Evolutionary conservation across 2,888 invertebrate genomes (phyloP).

Genomic region (Drosophila tanythrix): DNA sequence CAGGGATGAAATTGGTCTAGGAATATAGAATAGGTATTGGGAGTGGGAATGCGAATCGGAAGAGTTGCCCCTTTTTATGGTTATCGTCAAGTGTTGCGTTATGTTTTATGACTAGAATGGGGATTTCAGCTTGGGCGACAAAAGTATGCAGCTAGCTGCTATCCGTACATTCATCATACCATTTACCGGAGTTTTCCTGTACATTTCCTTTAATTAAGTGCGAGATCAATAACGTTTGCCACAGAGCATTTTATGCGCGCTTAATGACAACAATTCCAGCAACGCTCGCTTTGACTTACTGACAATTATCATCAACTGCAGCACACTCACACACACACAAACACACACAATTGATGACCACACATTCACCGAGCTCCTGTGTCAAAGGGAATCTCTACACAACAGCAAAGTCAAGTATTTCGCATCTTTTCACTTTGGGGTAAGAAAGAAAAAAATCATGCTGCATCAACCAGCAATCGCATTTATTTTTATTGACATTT

Average conservation of each 20-base stretch:
- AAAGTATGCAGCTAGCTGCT: neutral
- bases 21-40: constrained; percentile 6
- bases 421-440: constrained; percentile 46
- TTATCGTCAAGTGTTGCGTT: constrained; percentile 61
- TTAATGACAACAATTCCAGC: constrained; percentile 51
- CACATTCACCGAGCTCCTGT: constrained; percentile 25
- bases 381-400: constrained; percentile 55
- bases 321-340: constrained; percentile 31
- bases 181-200: constrained; percentile 19
- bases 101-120: constrained; percentile 60
- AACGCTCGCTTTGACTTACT: constrained; percentile 43
- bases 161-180: constrained; percentile 1
- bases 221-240: constrained; percentile 40
- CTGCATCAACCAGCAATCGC: constrained; percentile 65
- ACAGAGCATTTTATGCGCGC: constrained; percentile 20
- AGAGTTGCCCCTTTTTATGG: constrained; percentile 59
- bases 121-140: constrained; percentile 10
- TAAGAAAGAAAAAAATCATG: constrained; percentile 43
- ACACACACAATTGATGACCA: constrained; percentile 6
- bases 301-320: constrained; percentile 58
- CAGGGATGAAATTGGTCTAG: constrained; percentile 58
- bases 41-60: constrained; percentile 12
- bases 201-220: constrained; percentile 56
- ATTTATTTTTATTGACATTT: constrained; percentile 78
- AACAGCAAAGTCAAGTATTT: constrained; percentile 50